Evolutionary conservation across 2,113 vertebrate genomes (phyloP).

Genomic region (Recurvirostra avosetta): DNA sequence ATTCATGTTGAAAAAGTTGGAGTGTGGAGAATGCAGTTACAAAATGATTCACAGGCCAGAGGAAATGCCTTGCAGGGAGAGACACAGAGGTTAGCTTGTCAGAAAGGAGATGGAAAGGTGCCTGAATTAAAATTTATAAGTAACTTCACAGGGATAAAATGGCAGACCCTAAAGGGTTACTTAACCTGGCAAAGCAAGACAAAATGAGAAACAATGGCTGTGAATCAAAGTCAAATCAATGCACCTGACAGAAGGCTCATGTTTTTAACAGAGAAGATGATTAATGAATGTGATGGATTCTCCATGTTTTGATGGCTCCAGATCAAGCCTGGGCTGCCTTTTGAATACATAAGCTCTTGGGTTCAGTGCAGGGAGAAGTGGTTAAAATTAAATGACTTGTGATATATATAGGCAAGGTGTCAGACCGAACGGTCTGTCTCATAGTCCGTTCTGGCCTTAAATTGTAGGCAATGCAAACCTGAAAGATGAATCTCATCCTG

Average conservation of each 20-base stretch:
- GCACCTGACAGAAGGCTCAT: background rate
- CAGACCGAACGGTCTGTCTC: background rate
- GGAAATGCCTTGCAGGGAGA: background rate
- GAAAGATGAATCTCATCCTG: background rate
- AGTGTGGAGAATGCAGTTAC: background rate
- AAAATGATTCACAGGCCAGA: background rate
- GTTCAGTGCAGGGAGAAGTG: background rate
- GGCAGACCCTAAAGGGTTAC: background rate
- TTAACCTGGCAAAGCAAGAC: background rate
- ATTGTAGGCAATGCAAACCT: background rate
- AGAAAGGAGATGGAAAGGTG: background rate
- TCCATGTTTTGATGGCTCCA: constrained; percentile 9
- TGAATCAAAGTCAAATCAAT: background rate
- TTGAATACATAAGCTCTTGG: background rate
- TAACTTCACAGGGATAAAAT: background rate
- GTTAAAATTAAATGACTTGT: background rate
- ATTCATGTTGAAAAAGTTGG: background rate
- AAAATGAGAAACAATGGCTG: background rate
- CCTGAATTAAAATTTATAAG: background rate
- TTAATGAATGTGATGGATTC: background rate
- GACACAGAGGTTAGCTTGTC: background rate
- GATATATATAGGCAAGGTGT: background rate
- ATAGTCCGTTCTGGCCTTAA: background rate
- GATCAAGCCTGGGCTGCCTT: background rate
- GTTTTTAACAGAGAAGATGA: background rate